Evolutionary conservation across 2,113 vertebrate species (phyloP).

Genomic region (Pandion haliaetus): DNA sequence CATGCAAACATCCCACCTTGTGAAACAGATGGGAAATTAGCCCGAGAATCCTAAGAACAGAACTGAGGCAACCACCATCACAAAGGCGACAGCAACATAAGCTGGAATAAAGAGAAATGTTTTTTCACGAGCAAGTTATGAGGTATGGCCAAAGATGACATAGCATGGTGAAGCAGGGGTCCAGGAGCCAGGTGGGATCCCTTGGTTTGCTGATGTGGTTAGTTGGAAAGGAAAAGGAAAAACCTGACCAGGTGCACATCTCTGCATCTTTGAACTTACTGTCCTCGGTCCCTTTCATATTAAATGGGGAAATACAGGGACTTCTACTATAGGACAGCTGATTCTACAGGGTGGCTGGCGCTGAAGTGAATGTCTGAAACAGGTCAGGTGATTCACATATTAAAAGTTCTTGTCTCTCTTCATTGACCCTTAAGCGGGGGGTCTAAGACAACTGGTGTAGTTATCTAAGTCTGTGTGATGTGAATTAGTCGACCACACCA

Average conservation of each 20-base stretch:
- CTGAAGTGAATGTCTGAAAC: background rate
- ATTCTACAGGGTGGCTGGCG: background rate
- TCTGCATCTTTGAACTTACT: background rate
- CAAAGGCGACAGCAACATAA: background rate
- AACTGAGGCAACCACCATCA: background rate
- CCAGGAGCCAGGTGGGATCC: background rate
- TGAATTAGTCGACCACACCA: background rate
- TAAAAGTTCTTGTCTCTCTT: background rate
- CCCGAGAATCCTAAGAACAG: background rate
- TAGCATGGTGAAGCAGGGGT: background rate
- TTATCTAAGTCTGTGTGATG: background rate
- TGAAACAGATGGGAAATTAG: background rate
- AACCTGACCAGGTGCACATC: background rate
- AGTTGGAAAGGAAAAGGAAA: background rate
- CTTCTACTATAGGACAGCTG: background rate
- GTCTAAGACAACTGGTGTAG: background rate
- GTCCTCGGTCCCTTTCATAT: background rate
- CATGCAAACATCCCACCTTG: rapidly evolving
- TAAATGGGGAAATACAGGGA: background rate
- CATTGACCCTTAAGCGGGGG: background rate
- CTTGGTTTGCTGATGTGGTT: background rate
- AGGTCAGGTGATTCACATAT: background rate
- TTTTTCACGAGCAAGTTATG: background rate
- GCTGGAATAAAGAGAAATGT: background rate
- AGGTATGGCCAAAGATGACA: background rate